Percentiles rank a stretch among this genome's conserved stretches.
phyloP scores from a whole-genome alignment of 1,140 invertebrate genomes.

The Nasonia vitripennis region DNA sequence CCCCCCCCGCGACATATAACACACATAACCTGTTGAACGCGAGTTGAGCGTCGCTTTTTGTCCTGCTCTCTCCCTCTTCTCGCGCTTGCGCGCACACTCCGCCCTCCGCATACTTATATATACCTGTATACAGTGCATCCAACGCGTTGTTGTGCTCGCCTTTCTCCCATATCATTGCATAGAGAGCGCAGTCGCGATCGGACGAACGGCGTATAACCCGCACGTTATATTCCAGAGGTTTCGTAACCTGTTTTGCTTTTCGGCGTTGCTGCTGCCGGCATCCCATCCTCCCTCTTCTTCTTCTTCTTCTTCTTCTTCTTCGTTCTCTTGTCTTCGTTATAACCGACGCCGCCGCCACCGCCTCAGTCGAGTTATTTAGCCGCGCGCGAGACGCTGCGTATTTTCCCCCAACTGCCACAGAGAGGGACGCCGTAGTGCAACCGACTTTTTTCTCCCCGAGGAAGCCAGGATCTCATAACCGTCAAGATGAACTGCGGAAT shows the following conservation, averaged over 20 bases:
- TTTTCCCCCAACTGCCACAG: slow-evolving; percentile 2
- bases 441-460: slow-evolving; percentile 3
- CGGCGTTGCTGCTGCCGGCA: background rate
- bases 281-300: no score
- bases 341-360: background rate
- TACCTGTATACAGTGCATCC: no score
- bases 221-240: background rate
- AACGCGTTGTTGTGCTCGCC: background rate
- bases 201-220: background rate
- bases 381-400: background rate
- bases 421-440: background rate
- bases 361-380: background rate
- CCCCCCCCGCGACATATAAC: background rate
- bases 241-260: slow-evolving; percentile 28
- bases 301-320: no score
- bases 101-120: no score
- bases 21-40: slow-evolving; percentile 50
- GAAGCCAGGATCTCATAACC: slow-evolving; percentile 54
- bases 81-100: background rate
- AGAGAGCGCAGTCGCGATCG: background rate
- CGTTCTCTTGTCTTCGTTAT: background rate
- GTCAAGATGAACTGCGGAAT: slow-evolving; percentile 81
- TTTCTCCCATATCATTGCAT: background rate
- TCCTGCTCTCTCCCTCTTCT: background rate
- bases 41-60: slow-evolving; percentile 6